Conservation (phyloP, 2,888 invertebrate genomes). For the Lithosia quadra region DNA sequence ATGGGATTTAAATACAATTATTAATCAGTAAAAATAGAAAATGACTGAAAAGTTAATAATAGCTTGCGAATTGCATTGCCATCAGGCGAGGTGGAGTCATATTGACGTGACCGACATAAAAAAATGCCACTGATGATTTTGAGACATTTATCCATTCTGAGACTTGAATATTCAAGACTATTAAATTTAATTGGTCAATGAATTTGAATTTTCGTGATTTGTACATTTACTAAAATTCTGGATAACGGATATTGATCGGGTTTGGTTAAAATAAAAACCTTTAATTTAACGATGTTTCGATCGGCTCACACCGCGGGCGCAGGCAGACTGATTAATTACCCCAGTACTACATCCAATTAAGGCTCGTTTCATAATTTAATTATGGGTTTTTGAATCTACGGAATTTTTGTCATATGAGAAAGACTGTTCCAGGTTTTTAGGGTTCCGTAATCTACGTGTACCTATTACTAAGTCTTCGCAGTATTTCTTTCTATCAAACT, state of each 20-base stretch:
- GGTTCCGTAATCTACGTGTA: background rate
- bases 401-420: slow-evolving; percentile 4
- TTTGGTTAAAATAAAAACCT: background rate
- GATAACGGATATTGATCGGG: background rate
- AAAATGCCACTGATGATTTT: background rate
- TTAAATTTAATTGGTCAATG: background rate
- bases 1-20: too few species aligned
- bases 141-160: background rate
- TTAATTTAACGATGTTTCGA: background rate
- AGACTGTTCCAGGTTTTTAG: background rate
- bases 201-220: background rate
- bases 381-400: background rate
- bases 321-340: slow-evolving; percentile 1
- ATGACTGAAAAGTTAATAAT: too few species aligned
- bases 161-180: background rate
- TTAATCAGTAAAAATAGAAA: too few species aligned
- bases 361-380: background rate
- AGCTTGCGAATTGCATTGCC: too few species aligned
- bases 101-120: too few species aligned
- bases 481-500: too few species aligned
- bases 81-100: too few species aligned
- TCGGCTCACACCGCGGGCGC: slow-evolving; percentile 1
- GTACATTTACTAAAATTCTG: background rate
- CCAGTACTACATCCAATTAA: background rate
- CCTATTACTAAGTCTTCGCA: too few species aligned